Evolutionary conservation across 2,888 invertebrate species (phyloP), one percentile per base, ranked within the genome.

Genomic region (Zeuzera pyrina): DNA sequence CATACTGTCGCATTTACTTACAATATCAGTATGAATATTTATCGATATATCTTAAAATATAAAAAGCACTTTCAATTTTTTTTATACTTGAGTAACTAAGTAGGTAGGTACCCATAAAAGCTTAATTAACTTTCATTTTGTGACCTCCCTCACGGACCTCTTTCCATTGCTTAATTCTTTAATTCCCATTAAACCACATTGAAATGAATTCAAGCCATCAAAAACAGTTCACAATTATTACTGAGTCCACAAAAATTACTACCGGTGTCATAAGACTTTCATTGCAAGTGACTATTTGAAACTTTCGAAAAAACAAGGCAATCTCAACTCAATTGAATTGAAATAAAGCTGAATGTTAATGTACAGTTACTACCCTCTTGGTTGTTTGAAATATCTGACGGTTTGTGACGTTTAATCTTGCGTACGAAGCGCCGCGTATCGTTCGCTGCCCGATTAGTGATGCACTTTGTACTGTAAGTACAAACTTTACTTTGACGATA

Each of bases 381-480:
- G 24, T 29, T 29, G 29, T 23, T 29, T 11, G 54, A 52, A 57
- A 51, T 62, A 57, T 55, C 55, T 52, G 74, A 73, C 72, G 78
- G 76, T 69, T 76, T 68, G 74, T 81, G 81, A 81, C 81, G 76
- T 81, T 81, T 83, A 81, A 81, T 83, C 79, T 83, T 78, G 78
- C 78, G 78, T 77, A 68, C 63, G 65, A 69, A 73, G 66, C 71
- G 69, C 60, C 67, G 73, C 76, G 78, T 74, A 76, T 78, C 81
- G 78, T 68, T 74, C 53, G 73, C 64, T 66, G 57, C 54, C 57
- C 61, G 49, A 39, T 31, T 63, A 73, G 66, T 36, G 70, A 41
- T 49, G 72, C 26, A 13, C 12, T 8, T 12, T 25, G 25, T n/a
- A n/a, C n/a, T n/a, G n/a, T n/a, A n/a, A n/a, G n/a, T n/a, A n/a